These are phyloP conservation scores for Drosophila atroscutellata DNA, from an alignment of 2,888 invertebrate species.

Conservation along the genomic window DNA sequence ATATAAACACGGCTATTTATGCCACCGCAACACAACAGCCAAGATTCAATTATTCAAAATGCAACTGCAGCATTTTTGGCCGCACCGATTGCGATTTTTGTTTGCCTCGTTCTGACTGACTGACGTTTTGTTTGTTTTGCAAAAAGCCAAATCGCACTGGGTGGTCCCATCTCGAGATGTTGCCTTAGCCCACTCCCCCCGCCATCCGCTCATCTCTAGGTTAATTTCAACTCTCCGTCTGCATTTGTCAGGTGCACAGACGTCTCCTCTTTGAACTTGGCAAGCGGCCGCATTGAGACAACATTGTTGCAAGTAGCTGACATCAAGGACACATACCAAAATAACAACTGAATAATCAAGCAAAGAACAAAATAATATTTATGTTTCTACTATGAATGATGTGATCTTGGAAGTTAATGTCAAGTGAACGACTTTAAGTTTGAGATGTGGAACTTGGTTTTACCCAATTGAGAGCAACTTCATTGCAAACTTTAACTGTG, in stretches of 20 bases:
- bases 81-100: constrained; percentile 20
- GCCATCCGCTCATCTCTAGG: constrained; percentile 12
- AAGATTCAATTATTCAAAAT: constrained; percentile 67
- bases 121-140: constrained; percentile 81
- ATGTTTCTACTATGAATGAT: neutral
- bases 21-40: constrained; percentile 38
- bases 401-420: neutral
- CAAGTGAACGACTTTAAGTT: neutral
- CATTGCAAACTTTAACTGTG: neutral
- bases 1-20: constrained; percentile 76
- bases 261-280: constrained; percentile 37
- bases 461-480: neutral
- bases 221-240: constrained; percentile 4
- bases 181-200: constrained; percentile 2
- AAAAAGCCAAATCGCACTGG: constrained; percentile 74
- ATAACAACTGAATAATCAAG: neutral
- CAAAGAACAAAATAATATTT: neutral
- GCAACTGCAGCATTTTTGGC: constrained; percentile 63
- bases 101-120: constrained; percentile 63
- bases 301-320: neutral
- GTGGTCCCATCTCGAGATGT: constrained; percentile 53
- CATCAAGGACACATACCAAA: constrained; percentile 37
- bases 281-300: constrained; percentile 8
- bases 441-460: neutral
- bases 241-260: constrained; percentile 51